Evolutionary conservation across 2,888 invertebrate species (phyloP), one percentile per base, ranked within the genome.

Genomic region (Bimastos eiseni): DNA sequence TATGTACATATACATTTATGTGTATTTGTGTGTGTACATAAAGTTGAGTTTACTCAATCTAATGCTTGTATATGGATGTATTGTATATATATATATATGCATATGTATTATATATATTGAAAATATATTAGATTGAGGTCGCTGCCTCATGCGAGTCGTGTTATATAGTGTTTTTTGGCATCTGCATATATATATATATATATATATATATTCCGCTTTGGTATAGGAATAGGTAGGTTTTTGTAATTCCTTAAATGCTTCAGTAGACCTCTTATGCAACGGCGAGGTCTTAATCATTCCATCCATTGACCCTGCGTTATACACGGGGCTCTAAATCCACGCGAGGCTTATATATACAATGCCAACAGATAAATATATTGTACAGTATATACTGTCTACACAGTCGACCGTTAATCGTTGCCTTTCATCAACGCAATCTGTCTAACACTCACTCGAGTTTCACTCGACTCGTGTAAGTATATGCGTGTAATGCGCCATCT

Each of bases 181-280:
- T n/a, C 70, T 70, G 49, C 49, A 49, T 21, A 49, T 24, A 30
- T 15, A 15, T 41, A 41, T 41, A 41, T 41, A 41, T 41, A 41
- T 41, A 41, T 41, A 41, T 41, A 15, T 15, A 6, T 41, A 49
- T 24, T n/a, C 70, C 11, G 30, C 8, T 17, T n/a, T 8, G 5
- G 70, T 30, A 30, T 70, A 70, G 70, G 70, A 70, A n/a, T 70
- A n/a, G 30, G n/a, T 2, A 70, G 30, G n/a, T 30, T 70, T 70
- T 70, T 70, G 70, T 70, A 30, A 70, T 70, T 70, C 70, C 70
- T 70, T 70, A 70, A 70, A 70, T 70, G 70, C n/a, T 70, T 70
- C 70, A 70, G n/a, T 70, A 70, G 8, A 70, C n/a, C 30, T 70
- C 70, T 70, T 70, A 70, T 70, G 70, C 70, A 70, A 70, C 70